phyloP scores from a whole-genome alignment of 2,113 vertebrate genomes.

The Mustelus asterias region DNA sequence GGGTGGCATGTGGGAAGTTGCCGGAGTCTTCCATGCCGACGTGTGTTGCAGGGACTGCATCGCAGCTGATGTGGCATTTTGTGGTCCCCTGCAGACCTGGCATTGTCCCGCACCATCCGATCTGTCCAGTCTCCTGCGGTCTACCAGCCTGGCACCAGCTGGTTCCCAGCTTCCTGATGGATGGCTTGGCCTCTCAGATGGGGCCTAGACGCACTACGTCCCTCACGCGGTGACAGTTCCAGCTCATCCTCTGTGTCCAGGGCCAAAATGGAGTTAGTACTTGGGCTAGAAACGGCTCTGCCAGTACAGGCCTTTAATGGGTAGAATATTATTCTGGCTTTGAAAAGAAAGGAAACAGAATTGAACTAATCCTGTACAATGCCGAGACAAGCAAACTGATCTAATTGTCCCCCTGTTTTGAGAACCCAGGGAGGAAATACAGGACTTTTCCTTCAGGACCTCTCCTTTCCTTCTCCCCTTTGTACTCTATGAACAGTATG shows the following conservation, averaged over 20 bases:
- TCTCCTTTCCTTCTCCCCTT: no score
- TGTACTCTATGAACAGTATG: no score
- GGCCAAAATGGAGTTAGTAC: neutral
- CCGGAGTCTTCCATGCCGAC: neutral
- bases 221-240: neutral
- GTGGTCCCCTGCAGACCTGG: neutral
- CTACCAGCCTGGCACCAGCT: constrained; percentile 24
- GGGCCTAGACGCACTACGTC: neutral
- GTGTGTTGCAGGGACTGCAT: neutral
- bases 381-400: neutral
- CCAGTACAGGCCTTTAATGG: neutral
- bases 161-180: neutral
- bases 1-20: neutral
- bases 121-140: neutral
- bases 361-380: neutral
- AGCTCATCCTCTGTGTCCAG: neutral
- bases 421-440: neutral
- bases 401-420: neutral
- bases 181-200: constrained; percentile 4
- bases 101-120: neutral
- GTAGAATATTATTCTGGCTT: neutral
- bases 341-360: neutral
- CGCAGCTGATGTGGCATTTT: neutral
- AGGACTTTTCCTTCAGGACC: no score
- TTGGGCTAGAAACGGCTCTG: neutral